These are phyloP conservation scores for Chironomus tentans DNA, from an alignment of 2,888 invertebrate genomes.

Conservation along the genomic window DNA sequence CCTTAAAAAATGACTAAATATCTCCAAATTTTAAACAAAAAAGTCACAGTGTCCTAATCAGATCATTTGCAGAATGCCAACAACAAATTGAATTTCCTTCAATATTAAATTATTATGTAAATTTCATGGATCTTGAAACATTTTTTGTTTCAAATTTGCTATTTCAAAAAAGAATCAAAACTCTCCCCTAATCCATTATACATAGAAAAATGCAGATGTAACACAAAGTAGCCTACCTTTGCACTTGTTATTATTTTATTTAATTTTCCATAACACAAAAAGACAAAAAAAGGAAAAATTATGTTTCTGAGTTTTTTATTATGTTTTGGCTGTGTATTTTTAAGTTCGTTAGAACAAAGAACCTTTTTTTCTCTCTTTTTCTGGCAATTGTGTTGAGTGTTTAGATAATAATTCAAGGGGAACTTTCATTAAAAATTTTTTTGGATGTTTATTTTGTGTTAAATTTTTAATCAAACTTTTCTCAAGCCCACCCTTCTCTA, in stretches of 20 bases:
- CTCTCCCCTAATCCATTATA: neutral
- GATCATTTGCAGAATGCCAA: too few species aligned
- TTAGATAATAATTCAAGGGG: neutral
- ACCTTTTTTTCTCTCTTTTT: neutral
- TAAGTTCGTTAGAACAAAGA: neutral
- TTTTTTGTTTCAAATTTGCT: too few species aligned
- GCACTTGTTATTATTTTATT: slow-evolving; percentile 15
- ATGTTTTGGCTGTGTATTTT: neutral
- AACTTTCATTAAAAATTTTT: neutral
- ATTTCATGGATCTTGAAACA: too few species aligned
- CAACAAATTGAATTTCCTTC: too few species aligned
- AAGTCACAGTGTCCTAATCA: too few species aligned
- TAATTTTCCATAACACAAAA: slow-evolving; percentile 8
- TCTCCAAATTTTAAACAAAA: too few species aligned
- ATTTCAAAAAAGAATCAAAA: too few species aligned
- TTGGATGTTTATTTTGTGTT: neutral
- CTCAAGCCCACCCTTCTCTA: too few species aligned
- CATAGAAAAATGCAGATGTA: neutral
- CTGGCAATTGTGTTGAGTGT: neutral
- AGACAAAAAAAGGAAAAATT: neutral
- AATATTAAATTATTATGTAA: too few species aligned
- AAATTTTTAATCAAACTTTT: neutral
- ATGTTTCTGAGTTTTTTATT: slow-evolving; percentile 2
- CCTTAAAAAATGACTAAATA: too few species aligned
- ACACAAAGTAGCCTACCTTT: neutral